Evolutionary conservation across 2,113 vertebrate species (phyloP).

Genomic region (Protobothrops mucrosquamatus): DNA sequence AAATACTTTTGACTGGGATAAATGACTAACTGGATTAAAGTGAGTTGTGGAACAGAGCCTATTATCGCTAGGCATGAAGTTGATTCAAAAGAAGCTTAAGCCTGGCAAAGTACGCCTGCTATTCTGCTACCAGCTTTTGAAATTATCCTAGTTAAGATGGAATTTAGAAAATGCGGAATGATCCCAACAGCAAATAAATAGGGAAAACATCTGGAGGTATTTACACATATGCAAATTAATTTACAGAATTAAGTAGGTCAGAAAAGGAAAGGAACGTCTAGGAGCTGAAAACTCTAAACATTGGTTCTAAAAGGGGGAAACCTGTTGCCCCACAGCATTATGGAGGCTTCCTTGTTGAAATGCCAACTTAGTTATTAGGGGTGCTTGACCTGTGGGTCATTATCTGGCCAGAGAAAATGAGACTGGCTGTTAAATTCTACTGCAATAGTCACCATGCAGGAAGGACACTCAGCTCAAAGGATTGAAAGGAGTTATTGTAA

Average conservation of each 20-base stretch:
- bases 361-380: conserved; percentile 34
- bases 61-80: not conserved
- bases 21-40: not conserved
- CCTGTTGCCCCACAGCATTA: conserved; percentile 43
- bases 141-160: not conserved
- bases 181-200: not conserved
- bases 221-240: not conserved
- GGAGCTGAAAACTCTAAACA: conserved; percentile 13
- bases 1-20: not conserved
- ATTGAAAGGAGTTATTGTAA: conserved; percentile 15
- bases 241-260: not conserved
- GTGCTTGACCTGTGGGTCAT: conserved; percentile 46
- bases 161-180: not conserved
- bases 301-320: conserved; percentile 17
- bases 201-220: not conserved
- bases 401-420: conserved; percentile 53
- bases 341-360: conserved; percentile 47
- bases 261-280: not conserved
- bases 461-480: conserved; percentile 26
- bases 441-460: conserved; percentile 27
- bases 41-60: not conserved
- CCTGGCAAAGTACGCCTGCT: not conserved
- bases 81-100: not conserved
- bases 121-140: not conserved
- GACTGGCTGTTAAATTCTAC: not conserved